Evolutionary conservation across 2,113 vertebrate genomes (phyloP), one percentile per base, ranked within the genome.

Genomic region (Lanius collurio): DNA sequence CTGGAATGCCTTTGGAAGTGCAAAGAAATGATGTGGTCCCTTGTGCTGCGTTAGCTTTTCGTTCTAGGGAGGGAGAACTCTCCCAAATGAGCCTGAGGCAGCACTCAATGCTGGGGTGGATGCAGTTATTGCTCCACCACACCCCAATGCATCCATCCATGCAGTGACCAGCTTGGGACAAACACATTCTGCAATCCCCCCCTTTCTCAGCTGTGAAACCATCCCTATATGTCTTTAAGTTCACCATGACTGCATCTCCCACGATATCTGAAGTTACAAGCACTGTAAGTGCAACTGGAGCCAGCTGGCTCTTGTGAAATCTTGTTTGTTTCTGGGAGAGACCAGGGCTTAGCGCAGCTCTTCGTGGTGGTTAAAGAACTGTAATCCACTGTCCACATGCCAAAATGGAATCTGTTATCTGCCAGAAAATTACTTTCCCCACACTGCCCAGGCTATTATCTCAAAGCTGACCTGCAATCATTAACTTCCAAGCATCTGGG

Each of bases 401-500:
- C 97, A 97, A 95, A 91, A 70, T 14, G 87, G 65, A 90, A 88
- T 81, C 30, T 73, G 33, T 47, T 65, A 62, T 88, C 87, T 91
- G 97, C 97, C 97, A 98, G 96, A 81, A 75, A 86, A 95, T 91
- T 0, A 97, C 87, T 97, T 95, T 95, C 76, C 92, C 92, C 94
- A 95, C 80, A 96, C 55, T 95, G 93, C 90, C 90, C 90, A 95
- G 88, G 73, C 94, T 89, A 69, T 97, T 96, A 97, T 91, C 95
- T 96, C 95, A 96, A 94, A 79, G 20, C 89, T 97, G 95, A 96
- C 93, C 91, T 86, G 69, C 68, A 93, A 53, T 82, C 92, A 87
- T 92, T 90, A 89, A 90, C 42, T 84, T 88, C 44, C 60, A 74
- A 85, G 87, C 67, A 97, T 90, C 47, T 83, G 92, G 97, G 96